Conservation (phyloP, 2,113 vertebrate species). For the Istiophorus platypterus region DNA sequence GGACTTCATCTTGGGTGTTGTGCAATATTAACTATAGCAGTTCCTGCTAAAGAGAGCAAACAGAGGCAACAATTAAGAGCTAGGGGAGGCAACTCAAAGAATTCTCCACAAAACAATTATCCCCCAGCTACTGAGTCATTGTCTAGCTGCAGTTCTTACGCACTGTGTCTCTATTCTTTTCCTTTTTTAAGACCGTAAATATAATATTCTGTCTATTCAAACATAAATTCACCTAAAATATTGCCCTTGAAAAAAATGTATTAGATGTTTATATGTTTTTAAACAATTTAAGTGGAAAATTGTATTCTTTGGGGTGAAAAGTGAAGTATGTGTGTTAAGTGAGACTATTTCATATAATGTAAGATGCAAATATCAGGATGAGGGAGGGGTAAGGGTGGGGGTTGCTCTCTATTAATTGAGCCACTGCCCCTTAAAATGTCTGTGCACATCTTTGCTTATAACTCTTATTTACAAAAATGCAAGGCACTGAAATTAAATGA, state of each 20-base stretch:
- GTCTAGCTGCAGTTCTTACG: background rate
- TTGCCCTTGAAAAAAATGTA: background rate
- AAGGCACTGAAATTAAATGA: background rate
- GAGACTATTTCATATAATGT: background rate
- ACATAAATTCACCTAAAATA: background rate
- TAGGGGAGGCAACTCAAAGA: background rate
- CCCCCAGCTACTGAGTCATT: constrained; percentile 27
- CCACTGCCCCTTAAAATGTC: background rate
- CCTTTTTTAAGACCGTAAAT: background rate
- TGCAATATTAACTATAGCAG: background rate
- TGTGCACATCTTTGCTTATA: background rate
- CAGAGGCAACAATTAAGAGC: constrained; percentile 4
- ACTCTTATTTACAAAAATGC: background rate
- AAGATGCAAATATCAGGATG: background rate
- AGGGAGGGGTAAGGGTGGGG: background rate
- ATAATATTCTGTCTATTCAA: background rate
- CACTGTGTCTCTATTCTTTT: background rate
- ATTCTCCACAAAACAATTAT: background rate
- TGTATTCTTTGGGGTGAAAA: background rate
- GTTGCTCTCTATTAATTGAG: background rate
- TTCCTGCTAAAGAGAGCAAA: constrained; percentile 10
- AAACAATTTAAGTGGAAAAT: background rate
- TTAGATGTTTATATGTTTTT: background rate
- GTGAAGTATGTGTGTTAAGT: background rate
- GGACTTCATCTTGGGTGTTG: background rate